Conservation (phyloP, 2,797 vertebrate genomes). For the Sus cebifrons region DNA sequence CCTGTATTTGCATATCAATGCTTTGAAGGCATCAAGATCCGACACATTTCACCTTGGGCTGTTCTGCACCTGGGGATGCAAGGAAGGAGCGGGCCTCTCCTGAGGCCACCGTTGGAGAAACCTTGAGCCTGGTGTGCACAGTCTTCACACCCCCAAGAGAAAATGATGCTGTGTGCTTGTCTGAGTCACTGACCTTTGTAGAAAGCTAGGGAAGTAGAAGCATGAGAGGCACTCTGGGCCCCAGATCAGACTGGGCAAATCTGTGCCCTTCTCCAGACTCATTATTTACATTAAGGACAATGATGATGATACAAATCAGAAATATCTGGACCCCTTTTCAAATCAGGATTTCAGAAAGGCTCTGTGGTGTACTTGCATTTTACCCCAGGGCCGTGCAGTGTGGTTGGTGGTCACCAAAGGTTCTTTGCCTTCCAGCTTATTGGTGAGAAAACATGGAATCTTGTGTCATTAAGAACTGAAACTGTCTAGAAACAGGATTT, state of each 20-base stretch:
- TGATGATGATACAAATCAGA: background rate
- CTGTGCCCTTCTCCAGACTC: background rate
- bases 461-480: slow-evolving; percentile 89
- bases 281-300: background rate
- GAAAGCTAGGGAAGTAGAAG: slow-evolving; percentile 41
- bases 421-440: slow-evolving; percentile 80
- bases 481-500: slow-evolving; percentile 90
- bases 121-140: background rate
- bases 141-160: background rate
- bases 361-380: background rate
- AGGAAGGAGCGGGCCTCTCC: background rate
- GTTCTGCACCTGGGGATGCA: background rate
- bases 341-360: background rate
- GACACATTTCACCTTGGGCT: too few species aligned
- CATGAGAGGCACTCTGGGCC: accelerated
- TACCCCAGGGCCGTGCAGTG: background rate
- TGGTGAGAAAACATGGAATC: slow-evolving; percentile 89
- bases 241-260: background rate
- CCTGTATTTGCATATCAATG: background rate
- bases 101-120: background rate
- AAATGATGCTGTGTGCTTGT: accelerated
- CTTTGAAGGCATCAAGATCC: background rate
- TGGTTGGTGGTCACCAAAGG: slow-evolving; percentile 42
- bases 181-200: background rate
- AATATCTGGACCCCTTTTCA: slow-evolving; percentile 16